Conservation (phyloP, 2,888 invertebrate species). For the Bugula neritina region DNA sequence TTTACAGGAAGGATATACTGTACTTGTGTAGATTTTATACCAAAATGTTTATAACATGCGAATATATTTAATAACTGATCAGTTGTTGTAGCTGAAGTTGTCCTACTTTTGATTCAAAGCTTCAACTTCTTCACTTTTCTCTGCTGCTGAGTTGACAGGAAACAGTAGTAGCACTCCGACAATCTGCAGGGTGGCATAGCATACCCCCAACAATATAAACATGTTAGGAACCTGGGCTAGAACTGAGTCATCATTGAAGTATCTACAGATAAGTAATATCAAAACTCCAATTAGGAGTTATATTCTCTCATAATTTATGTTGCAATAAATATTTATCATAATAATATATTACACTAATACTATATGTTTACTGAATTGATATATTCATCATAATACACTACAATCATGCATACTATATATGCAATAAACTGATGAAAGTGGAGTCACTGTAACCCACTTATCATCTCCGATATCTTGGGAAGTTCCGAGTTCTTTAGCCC, state of each 20-base stretch:
- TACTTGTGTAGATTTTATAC: not conserved
- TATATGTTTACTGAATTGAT: too few species aligned
- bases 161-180: conserved; percentile 38
- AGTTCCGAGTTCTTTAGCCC: not conserved
- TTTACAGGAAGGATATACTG: too few species aligned
- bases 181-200: conserved; percentile 43
- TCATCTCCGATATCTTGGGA: not conserved
- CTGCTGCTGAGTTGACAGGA: not conserved
- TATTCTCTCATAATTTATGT: too few species aligned
- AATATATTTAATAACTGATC: not conserved
- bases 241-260: conserved; percentile 39
- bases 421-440: too few species aligned
- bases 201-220: conserved; percentile 44
- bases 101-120: not conserved
- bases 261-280: conserved; percentile 34
- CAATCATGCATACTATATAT: too few species aligned
- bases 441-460: too few species aligned
- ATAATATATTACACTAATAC: too few species aligned
- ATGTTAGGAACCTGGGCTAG: conserved; percentile 43
- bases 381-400: too few species aligned
- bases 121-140: too few species aligned
- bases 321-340: too few species aligned
- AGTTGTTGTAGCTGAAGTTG: not conserved
- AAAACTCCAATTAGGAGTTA: too few species aligned
- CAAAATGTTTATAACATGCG: not conserved